Evolutionary conservation across 2,113 vertebrate genomes (phyloP), one percentile per base, ranked within the genome.

Genomic region (Dipodomys ordii): DNA sequence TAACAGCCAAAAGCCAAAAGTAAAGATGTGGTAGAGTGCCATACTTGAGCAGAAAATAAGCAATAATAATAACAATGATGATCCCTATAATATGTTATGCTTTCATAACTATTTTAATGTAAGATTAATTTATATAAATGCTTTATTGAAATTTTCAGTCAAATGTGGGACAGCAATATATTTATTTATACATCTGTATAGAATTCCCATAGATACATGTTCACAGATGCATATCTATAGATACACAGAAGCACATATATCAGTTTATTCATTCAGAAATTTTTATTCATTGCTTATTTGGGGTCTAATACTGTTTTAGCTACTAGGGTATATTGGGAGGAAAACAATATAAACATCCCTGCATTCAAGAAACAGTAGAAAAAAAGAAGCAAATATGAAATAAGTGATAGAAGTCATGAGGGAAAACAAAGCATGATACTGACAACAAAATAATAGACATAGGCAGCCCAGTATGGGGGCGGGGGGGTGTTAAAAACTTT

Each of bases 101-200:
- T 88, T 65, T 91, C 67, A 32, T 19, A 76, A 65, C 60, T 88
- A 84, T 46, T 82, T 92, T 92, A 67, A 71, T 72, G 4, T 78
- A 32, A 74, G 67, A 83, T 62, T 62, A 62, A 62, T 62, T 62
- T 19, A 19, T 81, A 53, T 28, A 86, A 71, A 7, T 46, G 49
- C 57, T 64, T 60, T 82, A 78, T 57, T 95, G 28, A 93, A 85
- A 77, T 49, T 30, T 82, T 30, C 9, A 72, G 39, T 68, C n/a
- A 92, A 30, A 49, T 39, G 22, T 13, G 19, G 32, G 68, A 64
- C 72, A 87, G 25, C 16, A 90, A 35, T 90, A 53, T 90, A 69
- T 65, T 80, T 3, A 89, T 20, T 71, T 88, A 16, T 67, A 44
- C 13, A 57, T 39, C 2, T 23, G 23, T 18, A 44, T 49, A 71